A percentile compares a stretch with the other conserved stretches of the same genome.
phyloP scores from a whole-genome alignment of 2,888 invertebrate species.

The Tanypteryx hageni region DNA sequence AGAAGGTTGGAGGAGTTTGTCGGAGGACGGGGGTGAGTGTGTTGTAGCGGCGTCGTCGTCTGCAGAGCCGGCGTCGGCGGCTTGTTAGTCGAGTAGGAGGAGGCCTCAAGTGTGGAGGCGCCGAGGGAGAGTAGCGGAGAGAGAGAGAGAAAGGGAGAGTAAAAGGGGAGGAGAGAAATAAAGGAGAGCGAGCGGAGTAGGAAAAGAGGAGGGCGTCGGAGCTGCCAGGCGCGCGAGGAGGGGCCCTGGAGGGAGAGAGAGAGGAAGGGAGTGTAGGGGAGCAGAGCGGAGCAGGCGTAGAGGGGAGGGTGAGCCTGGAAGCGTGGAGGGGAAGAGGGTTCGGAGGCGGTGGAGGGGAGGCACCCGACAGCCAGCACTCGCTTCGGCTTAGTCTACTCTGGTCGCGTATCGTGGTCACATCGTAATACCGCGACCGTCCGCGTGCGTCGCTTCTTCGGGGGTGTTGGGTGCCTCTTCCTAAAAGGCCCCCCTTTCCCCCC shows the following conservation, averaged over 20 bases:
- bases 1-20: slow-evolving; percentile 17
- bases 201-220: slow-evolving; percentile 20
- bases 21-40: slow-evolving; percentile 45
- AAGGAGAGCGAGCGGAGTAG: neutral
- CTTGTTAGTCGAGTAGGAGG: slow-evolving; percentile 61
- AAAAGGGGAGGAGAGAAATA: neutral
- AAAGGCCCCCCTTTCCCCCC: slow-evolving; percentile 8
- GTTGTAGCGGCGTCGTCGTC: slow-evolving; percentile 55
- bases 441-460: slow-evolving; percentile 10
- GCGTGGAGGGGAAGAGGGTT: neutral
- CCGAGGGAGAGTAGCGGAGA: slow-evolving; percentile 1
- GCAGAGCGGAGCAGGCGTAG: neutral
- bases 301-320: neutral
- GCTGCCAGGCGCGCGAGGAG: neutral
- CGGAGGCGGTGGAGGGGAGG: neutral
- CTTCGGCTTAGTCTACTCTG: slow-evolving; percentile 50
- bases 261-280: neutral
- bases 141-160: neutral
- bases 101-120: slow-evolving; percentile 57
- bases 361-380: neutral
- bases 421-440: slow-evolving; percentile 59
- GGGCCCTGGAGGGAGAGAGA: neutral
- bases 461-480: neutral
- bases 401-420: slow-evolving; percentile 60
- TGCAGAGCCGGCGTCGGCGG: slow-evolving; percentile 59